Evolutionary conservation across 2,113 vertebrate species (phyloP), one percentile per base, ranked within the genome.

Genomic region (Oncorhynchus nerka): DNA sequence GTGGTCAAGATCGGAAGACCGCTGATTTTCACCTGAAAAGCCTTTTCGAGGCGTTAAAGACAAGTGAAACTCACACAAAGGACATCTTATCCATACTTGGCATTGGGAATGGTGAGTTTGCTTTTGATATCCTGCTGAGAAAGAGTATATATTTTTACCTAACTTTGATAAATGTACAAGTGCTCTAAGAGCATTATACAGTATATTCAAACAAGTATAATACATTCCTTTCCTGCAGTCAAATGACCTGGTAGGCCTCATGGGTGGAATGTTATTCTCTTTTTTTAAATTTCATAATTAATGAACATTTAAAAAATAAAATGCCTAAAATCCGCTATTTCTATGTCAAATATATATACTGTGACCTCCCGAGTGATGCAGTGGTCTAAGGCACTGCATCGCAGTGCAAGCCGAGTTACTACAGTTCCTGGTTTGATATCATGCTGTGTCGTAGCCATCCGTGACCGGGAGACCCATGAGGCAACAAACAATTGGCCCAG

Each of bases 31-130:
- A 87, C 1, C 84, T 94, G 5, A 67, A 65, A 5, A 48, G 11
- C 1, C 24, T 94, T n/a, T 93, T 93, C 80, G 2, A 24, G 1
- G 15, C 32, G 0, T 76, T 93, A 30, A 22, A 83, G 55, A 1
- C 16, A 30, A 0, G 5, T 0, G 0, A 0, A 0, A 3, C 61
- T 5, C 0, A 34, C n/a, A 84, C 86, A 0, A 1, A 13, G n/a
- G 15, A 32, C 0, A 1, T 93, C 69, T 86, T 75, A 24, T 3
- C 0, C 0, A 78, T 0, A 32, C 87, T 93, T n/a, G 57, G 75
- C 34, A 92, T 93, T 32, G 1, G 11, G 6, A 64, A 32, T 8
- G 89, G 92, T 93, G 74, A 51, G 78, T 74, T 26, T 16, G 13
- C 4, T 5, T 2, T 19, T 28, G 28, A 20, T 30, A 34, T 15